Conservation (phyloP, 2,113 vertebrate genomes). For the Cinclus mexicanus region DNA sequence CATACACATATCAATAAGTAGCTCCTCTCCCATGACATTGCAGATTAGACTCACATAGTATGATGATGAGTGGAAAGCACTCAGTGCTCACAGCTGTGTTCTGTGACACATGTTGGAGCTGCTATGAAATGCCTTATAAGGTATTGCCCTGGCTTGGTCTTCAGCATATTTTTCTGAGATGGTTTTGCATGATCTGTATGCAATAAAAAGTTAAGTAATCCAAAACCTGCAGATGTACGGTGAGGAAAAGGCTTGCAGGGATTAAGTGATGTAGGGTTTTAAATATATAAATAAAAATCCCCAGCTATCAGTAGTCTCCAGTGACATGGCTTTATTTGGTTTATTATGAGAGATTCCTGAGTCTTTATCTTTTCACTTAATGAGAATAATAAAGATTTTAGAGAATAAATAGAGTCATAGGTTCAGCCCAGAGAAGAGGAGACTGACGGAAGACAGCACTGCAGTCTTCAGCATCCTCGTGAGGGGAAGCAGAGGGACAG, state of each 20-base stretch:
- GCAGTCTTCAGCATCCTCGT: fast-evolving
- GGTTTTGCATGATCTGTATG: background rate
- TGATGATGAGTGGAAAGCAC: background rate
- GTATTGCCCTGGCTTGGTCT: background rate
- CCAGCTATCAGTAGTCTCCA: background rate
- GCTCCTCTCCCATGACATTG: background rate
- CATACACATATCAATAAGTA: background rate
- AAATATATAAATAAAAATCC: background rate
- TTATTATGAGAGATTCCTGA: background rate
- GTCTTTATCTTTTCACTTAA: background rate
- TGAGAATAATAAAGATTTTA: background rate
- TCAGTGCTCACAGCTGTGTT: background rate
- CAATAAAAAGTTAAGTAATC: background rate
- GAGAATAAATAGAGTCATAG: background rate
- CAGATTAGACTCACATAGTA: slow-evolving; percentile 4
- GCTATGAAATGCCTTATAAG: slow-evolving; percentile 54
- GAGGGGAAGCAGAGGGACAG: background rate
- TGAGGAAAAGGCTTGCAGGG: background rate
- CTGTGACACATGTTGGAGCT: background rate
- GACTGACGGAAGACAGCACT: background rate
- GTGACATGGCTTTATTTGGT: background rate
- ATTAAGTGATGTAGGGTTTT: background rate
- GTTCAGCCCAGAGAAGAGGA: background rate
- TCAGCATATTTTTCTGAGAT: background rate
- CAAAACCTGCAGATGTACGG: background rate